These are phyloP conservation scores for Drosophila funebris DNA, from an alignment of 1,140 invertebrate genomes.

Conservation along the genomic window DNA sequence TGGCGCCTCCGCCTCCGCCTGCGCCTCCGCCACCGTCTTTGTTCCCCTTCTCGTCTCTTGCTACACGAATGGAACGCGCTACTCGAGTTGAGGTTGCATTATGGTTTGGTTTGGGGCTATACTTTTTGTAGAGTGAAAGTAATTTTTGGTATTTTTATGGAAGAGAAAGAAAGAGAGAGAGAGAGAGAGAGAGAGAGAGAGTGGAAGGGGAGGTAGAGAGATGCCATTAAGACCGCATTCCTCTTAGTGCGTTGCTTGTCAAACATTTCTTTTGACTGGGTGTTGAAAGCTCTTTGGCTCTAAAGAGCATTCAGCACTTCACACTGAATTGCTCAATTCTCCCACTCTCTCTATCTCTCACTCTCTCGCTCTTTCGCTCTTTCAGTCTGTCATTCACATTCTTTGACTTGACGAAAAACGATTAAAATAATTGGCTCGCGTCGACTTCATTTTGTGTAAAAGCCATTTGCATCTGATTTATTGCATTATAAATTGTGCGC, in stretches of 20 bases:
- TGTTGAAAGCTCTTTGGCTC: slow-evolving; percentile 73
- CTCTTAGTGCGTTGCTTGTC: slow-evolving; percentile 53
- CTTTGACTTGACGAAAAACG: slow-evolving; percentile 68
- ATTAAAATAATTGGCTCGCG: slow-evolving; percentile 80
- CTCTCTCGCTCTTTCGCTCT: slow-evolving; percentile 10
- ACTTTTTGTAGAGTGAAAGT: slow-evolving; percentile 63
- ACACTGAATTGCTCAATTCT: slow-evolving; percentile 74
- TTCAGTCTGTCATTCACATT: slow-evolving; percentile 37
- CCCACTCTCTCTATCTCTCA: background rate
- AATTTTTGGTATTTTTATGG: slow-evolving; percentile 73
- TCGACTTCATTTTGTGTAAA: slow-evolving; percentile 52
- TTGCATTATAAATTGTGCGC: slow-evolving; percentile 80
- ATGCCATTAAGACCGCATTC: slow-evolving; percentile 75
- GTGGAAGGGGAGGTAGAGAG: background rate
- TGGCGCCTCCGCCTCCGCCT: slow-evolving; percentile 20
- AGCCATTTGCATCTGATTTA: slow-evolving; percentile 78
- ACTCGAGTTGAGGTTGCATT: slow-evolving; percentile 42
- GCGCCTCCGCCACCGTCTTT: background rate
- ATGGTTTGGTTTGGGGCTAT: background rate
- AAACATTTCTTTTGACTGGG: slow-evolving; percentile 53
- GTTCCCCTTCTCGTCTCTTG: background rate
- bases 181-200: background rate
- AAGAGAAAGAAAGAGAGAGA: background rate
- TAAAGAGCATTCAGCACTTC: slow-evolving; percentile 52
- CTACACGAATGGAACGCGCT: slow-evolving; percentile 43